These are phyloP conservation scores for Anhinga anhinga DNA, from an alignment of 2,113 vertebrate genomes.

Conservation along the genomic window DNA sequence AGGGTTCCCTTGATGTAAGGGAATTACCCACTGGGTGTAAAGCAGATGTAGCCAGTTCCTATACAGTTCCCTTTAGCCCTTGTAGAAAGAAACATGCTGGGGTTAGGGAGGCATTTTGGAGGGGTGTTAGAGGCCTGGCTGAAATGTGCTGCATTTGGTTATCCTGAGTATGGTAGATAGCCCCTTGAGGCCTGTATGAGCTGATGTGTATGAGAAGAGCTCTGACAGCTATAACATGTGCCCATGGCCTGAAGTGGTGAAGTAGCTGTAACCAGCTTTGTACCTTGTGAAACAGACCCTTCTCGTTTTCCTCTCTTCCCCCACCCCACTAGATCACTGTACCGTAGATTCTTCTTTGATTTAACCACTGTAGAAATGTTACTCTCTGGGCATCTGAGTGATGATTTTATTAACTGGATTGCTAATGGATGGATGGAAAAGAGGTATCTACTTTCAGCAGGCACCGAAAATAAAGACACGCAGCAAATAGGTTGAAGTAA, in stretches of 20 bases:
- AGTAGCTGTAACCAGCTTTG: not conserved
- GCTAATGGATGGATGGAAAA: not conserved
- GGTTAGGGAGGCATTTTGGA: not conserved
- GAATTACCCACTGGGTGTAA: slow-evolving; percentile 18
- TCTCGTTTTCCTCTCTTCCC: not conserved
- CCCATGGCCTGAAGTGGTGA: not conserved
- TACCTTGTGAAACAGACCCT: not conserved
- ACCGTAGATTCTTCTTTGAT: not conserved
- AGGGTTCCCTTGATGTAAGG: not conserved
- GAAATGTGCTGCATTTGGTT: not conserved
- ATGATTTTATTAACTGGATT: not conserved
- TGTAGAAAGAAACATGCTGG: not conserved
- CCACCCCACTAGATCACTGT: not conserved
- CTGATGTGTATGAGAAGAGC: slow-evolving; percentile 15
- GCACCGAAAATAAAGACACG: not conserved
- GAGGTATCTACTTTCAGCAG: not conserved
- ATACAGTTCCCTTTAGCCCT: not conserved
- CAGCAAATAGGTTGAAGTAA: not conserved
- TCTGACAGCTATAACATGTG: slow-evolving; percentile 27
- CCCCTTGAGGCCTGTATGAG: slow-evolving; percentile 1
- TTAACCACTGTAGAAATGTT: not conserved
- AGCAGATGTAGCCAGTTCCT: not conserved
- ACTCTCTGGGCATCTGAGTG: not conserved
- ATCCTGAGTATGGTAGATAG: not conserved
- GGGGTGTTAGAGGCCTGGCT: not conserved